These are phyloP conservation scores for Vulpes ferrilata DNA, from an alignment of 2,113 vertebrate species.

Conservation along the genomic window DNA sequence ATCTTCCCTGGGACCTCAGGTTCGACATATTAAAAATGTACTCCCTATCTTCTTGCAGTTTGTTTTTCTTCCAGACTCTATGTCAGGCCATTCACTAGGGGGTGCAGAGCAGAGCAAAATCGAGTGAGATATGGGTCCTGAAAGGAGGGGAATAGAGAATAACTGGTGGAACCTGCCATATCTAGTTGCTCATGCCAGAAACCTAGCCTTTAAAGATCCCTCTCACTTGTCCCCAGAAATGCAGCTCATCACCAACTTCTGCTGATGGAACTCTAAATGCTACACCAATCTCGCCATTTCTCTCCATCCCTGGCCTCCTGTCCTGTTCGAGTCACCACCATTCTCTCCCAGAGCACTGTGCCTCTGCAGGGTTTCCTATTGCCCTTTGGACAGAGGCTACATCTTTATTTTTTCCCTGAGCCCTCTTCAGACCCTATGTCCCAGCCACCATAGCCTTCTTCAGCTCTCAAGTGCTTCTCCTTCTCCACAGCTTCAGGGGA, in stretches of 20 bases:
- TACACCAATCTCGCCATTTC: no score
- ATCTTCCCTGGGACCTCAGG: neutral
- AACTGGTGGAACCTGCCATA: neutral
- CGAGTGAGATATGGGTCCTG: neutral
- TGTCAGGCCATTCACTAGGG: neutral
- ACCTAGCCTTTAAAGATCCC: neutral
- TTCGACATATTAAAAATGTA: neutral
- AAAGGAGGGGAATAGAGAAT: neutral
- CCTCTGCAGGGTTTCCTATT: neutral
- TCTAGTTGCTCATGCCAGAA: neutral
- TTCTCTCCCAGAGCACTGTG: neutral
- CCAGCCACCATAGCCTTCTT: neutral
- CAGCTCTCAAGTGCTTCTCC: neutral
- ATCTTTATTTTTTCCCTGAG: neutral
- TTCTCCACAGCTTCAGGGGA: neutral
- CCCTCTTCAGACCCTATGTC: fast-evolving
- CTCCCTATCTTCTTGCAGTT: neutral
- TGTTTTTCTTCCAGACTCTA: neutral
- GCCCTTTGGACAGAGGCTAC: neutral
- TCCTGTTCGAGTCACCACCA: neutral
- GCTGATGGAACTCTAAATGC: no score
- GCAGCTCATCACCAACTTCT: no score
- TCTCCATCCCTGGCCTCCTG: neutral
- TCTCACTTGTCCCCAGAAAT: neutral
- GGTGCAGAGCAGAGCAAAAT: neutral